These are phyloP conservation scores for Cosmorhoe ocellata DNA, from an alignment of 2,888 invertebrate genomes.

Conservation along the genomic window DNA sequence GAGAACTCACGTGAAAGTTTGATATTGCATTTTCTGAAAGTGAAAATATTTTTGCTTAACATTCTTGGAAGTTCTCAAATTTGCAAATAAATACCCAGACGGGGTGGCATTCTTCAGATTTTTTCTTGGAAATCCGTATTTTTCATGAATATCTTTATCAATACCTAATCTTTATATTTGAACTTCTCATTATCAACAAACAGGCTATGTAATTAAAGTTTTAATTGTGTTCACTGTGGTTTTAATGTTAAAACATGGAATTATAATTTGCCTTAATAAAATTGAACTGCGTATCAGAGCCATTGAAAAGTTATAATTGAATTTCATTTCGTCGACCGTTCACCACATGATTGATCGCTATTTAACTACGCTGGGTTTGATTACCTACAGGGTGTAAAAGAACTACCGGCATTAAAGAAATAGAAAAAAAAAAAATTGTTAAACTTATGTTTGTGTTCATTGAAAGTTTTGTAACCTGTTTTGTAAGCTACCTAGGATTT, in stretches of 20 bases:
- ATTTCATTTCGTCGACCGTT: constrained; percentile 16
- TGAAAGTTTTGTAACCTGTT: no score
- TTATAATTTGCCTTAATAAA: constrained; percentile 10
- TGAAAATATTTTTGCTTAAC: constrained; percentile 20
- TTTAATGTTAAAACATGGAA: background rate
- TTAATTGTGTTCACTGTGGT: no score
- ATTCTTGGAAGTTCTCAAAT: constrained; percentile 13
- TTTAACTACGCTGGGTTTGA: constrained; percentile 11
- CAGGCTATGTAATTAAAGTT: background rate
- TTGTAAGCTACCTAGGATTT: no score
- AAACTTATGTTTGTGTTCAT: no score
- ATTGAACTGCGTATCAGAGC: constrained; percentile 5
- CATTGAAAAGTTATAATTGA: constrained; percentile 20
- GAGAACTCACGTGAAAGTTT: constrained; percentile 18
- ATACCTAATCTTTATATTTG: background rate
- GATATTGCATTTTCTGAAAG: constrained; percentile 26
- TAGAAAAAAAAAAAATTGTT: background rate
- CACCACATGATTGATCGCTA: constrained; percentile 24
- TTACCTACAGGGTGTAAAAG: constrained; percentile 1
- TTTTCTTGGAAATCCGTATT: background rate
- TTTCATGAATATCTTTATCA: constrained; percentile 2
- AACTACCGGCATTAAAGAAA: background rate
- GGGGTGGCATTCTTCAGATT: constrained; percentile 4
- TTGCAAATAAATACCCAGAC: constrained; percentile 15
- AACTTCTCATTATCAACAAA: no score